phyloP scores from a whole-genome alignment of 2,888 invertebrate genomes.

The Cryptus armator region DNA sequence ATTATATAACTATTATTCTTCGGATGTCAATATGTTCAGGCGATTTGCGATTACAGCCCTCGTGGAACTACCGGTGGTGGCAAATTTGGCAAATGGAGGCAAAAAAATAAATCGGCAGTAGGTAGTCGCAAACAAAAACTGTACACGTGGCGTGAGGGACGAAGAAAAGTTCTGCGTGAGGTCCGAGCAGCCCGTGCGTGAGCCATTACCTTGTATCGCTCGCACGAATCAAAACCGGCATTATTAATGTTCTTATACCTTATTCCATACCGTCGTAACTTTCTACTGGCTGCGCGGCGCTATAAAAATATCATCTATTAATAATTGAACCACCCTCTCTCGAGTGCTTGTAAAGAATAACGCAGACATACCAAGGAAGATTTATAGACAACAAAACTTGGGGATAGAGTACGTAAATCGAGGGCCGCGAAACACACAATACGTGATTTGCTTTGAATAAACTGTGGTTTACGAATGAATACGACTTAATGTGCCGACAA shows the following conservation, averaged over 20 bases:
- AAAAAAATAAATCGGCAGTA: slow-evolving; percentile 6
- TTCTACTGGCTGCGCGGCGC: slow-evolving; percentile 61
- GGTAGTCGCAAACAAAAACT: slow-evolving; percentile 59
- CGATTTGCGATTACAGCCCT: neutral
- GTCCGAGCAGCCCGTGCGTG: slow-evolving; percentile 70
- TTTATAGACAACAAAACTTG: neutral
- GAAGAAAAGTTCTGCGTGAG: slow-evolving; percentile 71
- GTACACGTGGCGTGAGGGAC: slow-evolving; percentile 33
- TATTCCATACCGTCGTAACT: slow-evolving; percentile 75
- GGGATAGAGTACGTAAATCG: slow-evolving; percentile 1
- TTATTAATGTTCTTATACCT: slow-evolving; percentile 75
- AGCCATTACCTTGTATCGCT: slow-evolving; percentile 73
- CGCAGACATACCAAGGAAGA: neutral
- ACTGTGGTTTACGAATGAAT: no score
- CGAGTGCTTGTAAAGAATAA: neutral
- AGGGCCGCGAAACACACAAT: neutral
- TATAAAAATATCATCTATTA: slow-evolving; percentile 70
- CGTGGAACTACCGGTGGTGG: neutral
- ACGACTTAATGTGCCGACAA: no score
- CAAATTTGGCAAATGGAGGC: neutral
- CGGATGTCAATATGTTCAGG: neutral
- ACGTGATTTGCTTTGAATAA: neutral
- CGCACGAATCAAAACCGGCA: slow-evolving; percentile 73
- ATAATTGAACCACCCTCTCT: slow-evolving; percentile 52
- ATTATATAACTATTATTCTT: no score